Conservation (phyloP, 2,888 invertebrate species). For the Endotricha flammealis region DNA sequence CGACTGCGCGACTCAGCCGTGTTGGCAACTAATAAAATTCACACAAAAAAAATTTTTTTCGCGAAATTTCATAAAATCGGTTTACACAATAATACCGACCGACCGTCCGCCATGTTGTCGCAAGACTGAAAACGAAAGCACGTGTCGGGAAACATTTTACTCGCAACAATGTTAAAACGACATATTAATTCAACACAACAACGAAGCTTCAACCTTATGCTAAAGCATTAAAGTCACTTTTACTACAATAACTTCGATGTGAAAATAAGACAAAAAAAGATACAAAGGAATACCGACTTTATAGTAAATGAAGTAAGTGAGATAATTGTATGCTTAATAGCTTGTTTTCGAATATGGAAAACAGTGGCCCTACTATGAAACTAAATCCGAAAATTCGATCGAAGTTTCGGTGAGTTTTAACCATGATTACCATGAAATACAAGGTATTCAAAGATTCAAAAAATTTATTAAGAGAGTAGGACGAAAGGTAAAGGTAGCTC, state of each 20-base stretch:
- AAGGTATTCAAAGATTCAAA: too few species aligned
- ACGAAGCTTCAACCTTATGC: slow-evolving; percentile 13
- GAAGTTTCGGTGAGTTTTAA: too few species aligned
- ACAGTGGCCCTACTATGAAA: too few species aligned
- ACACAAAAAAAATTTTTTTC: slow-evolving; percentile 12
- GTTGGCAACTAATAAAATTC: neutral
- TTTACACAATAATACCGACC: slow-evolving; percentile 25
- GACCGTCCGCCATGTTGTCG: slow-evolving; percentile 42
- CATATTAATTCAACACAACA: slow-evolving; percentile 11
- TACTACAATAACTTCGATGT: slow-evolving; percentile 6
- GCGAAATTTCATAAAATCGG: slow-evolving; percentile 29
- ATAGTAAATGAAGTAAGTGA: slow-evolving; percentile 15
- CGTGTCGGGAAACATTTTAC: slow-evolving; percentile 41
- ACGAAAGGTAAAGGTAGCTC: too few species aligned
- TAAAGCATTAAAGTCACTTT: slow-evolving; percentile 9
- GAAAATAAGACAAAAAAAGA: slow-evolving; percentile 17
- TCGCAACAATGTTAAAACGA: slow-evolving; percentile 17
- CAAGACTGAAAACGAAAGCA: slow-evolving; percentile 55
- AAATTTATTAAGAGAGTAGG: too few species aligned
- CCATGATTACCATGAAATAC: too few species aligned
- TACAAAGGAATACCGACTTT: slow-evolving; percentile 25
- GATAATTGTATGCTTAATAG: slow-evolving; percentile 18
- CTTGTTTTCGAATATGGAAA: slow-evolving; percentile 37
- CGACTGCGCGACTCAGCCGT: too few species aligned
- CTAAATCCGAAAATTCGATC: too few species aligned